Conservation (phyloP, 2,888 invertebrate species). For the Schizaphis graminum region DNA sequence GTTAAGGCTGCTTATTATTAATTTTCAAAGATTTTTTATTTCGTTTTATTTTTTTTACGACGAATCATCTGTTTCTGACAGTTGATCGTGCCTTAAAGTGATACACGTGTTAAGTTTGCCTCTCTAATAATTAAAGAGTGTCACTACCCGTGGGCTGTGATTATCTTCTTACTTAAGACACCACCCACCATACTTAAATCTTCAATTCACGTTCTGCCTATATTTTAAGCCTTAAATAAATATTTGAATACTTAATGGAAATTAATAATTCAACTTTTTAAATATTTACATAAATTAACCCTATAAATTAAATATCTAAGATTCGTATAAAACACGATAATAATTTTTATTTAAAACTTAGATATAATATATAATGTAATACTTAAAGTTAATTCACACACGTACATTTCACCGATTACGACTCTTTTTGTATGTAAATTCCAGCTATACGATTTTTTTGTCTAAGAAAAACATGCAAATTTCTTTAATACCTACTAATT, state of each 20-base stretch:
- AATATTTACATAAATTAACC: neutral
- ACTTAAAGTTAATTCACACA: neutral
- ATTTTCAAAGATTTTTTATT: neutral
- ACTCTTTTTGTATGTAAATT: neutral
- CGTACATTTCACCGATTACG: too few relatives aligned
- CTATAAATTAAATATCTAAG: neutral
- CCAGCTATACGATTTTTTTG: neutral
- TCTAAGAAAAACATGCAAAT: neutral
- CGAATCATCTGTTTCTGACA: neutral
- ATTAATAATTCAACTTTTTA: neutral
- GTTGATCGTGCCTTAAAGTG: neutral
- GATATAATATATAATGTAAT: neutral
- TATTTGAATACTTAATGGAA: constrained; percentile 14
- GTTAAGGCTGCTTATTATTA: neutral
- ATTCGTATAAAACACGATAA: neutral
- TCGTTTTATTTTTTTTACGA: neutral
- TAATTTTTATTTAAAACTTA: neutral
- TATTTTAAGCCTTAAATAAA: neutral
- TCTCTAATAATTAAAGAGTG: neutral
- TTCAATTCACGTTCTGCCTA: neutral
- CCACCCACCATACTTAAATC: neutral
- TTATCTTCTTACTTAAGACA: neutral
- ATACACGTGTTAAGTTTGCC: neutral
- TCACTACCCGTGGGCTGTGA: neutral
- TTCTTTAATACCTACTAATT: neutral